A percentile compares a stretch with the other conserved stretches of the same genome.
These are phyloP conservation scores for Esox niger DNA, from an alignment of 2,113 vertebrate species.

Conservation along the genomic window DNA sequence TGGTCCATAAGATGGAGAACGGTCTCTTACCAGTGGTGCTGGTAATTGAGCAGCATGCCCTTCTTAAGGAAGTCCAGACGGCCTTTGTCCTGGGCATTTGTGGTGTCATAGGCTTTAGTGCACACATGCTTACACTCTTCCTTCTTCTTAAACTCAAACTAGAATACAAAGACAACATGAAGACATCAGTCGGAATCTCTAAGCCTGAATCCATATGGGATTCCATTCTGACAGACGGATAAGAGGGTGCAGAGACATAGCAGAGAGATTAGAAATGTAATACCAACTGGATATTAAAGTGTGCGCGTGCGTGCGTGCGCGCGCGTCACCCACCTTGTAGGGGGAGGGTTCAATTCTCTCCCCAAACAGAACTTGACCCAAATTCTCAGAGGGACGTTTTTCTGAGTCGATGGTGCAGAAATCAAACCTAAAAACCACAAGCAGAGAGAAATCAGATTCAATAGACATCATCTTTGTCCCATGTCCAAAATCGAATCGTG, in stretches of 20 bases:
- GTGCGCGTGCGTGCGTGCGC: not conserved
- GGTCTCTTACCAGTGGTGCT: slow-evolving; percentile 67
- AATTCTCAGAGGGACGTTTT: slow-evolving; percentile 91
- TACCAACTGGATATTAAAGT: not conserved
- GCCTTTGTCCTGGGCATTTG: slow-evolving; percentile 73
- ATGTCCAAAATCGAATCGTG: too few species aligned
- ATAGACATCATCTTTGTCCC: too few species aligned
- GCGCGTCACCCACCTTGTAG: slow-evolving; percentile 79
- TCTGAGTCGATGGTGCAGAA: slow-evolving; percentile 81
- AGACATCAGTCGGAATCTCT: not conserved
- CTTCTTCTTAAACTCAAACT: slow-evolving; percentile 85
- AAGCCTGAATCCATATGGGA: too few species aligned
- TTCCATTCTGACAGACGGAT: too few species aligned
- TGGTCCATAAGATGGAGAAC: too few species aligned
- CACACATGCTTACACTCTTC: slow-evolving; percentile 83
- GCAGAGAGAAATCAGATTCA: not conserved
- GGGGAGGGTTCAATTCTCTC: slow-evolving; percentile 92
- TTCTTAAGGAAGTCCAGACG: slow-evolving; percentile 90
- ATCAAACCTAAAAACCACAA: slow-evolving; percentile 81
- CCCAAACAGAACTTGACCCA: slow-evolving; percentile 91
- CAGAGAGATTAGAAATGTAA: not conserved
- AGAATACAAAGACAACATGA: slow-evolving; percentile 47
- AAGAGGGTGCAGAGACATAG: too few species aligned
- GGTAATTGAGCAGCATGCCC: slow-evolving; percentile 93
- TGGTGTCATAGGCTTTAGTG: slow-evolving; percentile 77